These are phyloP conservation scores for Pherbina coryleti DNA, from an alignment of 2,888 invertebrate species.

Conservation along the genomic window DNA sequence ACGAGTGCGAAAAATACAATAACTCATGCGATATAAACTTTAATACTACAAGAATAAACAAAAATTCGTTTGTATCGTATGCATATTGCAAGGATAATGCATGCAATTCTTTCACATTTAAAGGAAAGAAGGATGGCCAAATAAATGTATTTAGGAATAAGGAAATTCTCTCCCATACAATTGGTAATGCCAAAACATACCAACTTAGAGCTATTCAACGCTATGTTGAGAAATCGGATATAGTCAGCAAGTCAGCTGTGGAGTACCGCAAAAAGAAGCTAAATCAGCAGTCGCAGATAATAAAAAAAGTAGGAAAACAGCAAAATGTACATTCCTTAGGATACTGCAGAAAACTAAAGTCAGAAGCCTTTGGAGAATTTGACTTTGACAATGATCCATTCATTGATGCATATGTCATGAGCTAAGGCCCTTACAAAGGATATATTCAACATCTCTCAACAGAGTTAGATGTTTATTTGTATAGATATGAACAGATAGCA, in stretches of 20 bases:
- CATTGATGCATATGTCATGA: conserved; percentile 3
- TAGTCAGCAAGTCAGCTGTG: background rate
- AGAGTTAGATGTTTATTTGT: too few relatives aligned
- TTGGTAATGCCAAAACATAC: background rate
- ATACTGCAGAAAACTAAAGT: background rate
- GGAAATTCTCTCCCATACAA: background rate
- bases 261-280: background rate
- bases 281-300: background rate
- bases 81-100: conserved; percentile 13
- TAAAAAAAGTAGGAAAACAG: background rate
- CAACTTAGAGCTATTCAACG: background rate
- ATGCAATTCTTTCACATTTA: background rate
- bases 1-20: background rate
- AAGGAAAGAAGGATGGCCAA: background rate
- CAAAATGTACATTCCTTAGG: background rate
- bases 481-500: too few relatives aligned
- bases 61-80: conserved; percentile 3
- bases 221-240: background rate
- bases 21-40: conserved; percentile 22
- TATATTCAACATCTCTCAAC: too few relatives aligned
- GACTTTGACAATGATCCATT: conserved; percentile 5
- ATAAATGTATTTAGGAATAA: background rate
- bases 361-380: background rate
- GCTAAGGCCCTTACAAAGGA: background rate
- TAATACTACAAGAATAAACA: background rate